Conservation (phyloP, 2,888 invertebrate genomes). For the Fissipunctia ypsillon region DNA sequence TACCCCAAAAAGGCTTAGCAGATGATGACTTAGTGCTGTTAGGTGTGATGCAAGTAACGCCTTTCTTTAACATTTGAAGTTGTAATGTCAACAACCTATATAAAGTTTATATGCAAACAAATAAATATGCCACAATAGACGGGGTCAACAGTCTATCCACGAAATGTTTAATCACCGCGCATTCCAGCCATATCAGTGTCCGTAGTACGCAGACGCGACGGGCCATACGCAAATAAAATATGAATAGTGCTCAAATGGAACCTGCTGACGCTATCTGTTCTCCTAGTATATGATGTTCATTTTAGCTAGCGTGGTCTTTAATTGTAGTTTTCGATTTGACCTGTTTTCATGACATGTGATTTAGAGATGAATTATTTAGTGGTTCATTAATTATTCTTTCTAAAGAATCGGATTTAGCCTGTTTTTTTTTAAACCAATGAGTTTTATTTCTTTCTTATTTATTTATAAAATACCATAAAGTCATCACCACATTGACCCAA, state of each 20-base stretch:
- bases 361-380: background rate
- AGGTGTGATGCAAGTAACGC: background rate
- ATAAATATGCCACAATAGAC: conserved; percentile 3
- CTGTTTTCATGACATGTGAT: background rate
- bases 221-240: conserved; percentile 50
- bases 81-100: background rate
- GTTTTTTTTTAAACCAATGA: background rate
- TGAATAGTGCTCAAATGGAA: conserved; percentile 46
- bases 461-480: background rate
- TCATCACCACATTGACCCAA: background rate
- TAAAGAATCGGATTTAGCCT: background rate
- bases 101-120: background rate
- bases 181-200: conserved; percentile 19
- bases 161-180: conserved; percentile 39
- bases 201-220: conserved; percentile 53
- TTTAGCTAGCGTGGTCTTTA: conserved; percentile 8
- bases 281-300: conserved; percentile 36
- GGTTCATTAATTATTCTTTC: background rate
- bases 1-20: background rate
- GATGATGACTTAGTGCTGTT: background rate
- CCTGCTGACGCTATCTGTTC: conserved; percentile 27
- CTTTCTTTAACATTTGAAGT: background rate
- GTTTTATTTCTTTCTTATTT: background rate
- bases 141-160: conserved; percentile 31
- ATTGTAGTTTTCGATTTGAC: conserved; percentile 18